Percentiles rank a stretch among this genome's conserved stretches.
Conservation (phyloP, 2,888 invertebrate genomes). For the Microplitis deprimator region DNA sequence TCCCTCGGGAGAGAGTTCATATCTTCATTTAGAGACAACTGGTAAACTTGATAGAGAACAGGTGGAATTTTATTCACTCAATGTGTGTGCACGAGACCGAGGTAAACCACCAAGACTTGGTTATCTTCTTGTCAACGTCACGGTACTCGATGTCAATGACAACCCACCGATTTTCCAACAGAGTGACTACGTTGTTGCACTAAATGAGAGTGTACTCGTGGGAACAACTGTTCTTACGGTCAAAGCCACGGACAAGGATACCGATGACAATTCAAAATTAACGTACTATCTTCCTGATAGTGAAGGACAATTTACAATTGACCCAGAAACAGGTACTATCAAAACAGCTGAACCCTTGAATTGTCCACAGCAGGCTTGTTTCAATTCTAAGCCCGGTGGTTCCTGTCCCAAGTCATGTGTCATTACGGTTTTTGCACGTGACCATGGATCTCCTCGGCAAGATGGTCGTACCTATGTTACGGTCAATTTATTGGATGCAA, state of each 20-base stretch:
- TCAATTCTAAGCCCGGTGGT: slow-evolving; percentile 72
- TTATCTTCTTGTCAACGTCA: slow-evolving; percentile 90
- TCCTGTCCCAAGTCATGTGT: slow-evolving; percentile 93
- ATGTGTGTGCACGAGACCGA: slow-evolving; percentile 92
- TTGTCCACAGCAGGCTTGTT: slow-evolving; percentile 87
- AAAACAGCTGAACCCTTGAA: slow-evolving; percentile 85
- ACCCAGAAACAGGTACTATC: slow-evolving; percentile 92
- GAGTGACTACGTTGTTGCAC: slow-evolving; percentile 91
- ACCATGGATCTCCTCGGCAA: slow-evolving; percentile 92
- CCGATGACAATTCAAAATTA: slow-evolving; percentile 92
- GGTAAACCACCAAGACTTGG: slow-evolving; percentile 87
- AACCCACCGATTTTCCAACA: slow-evolving; percentile 96
- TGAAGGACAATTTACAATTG: slow-evolving; percentile 91
- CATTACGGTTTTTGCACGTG: slow-evolving; percentile 92
- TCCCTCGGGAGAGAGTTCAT: slow-evolving; percentile 91
- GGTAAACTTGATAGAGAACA: slow-evolving; percentile 93
- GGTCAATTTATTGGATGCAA: slow-evolving; percentile 91
- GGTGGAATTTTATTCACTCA: slow-evolving; percentile 85
- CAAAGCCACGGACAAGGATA: slow-evolving; percentile 93
- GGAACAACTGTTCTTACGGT: slow-evolving; percentile 92
- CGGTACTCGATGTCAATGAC: slow-evolving; percentile 93
- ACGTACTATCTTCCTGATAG: slow-evolving; percentile 90
- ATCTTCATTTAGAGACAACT: slow-evolving; percentile 92
- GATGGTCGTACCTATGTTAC: slow-evolving; percentile 95
- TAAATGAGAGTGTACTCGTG: slow-evolving; percentile 94